phyloP scores from a whole-genome alignment of 1,140 invertebrate species.

The Lasioglossum baleicum region DNA sequence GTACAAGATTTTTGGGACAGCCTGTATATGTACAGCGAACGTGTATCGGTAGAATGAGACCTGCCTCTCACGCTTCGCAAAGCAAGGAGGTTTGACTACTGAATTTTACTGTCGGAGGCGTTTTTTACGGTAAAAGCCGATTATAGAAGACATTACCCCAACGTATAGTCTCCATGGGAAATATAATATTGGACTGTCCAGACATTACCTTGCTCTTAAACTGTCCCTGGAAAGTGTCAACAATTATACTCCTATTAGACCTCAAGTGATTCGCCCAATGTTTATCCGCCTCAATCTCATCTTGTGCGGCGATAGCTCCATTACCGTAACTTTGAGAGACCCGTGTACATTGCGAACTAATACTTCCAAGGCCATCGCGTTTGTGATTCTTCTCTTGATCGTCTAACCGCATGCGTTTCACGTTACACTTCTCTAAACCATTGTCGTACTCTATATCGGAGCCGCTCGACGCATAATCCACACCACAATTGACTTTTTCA shows the following conservation, averaged over 20 bases:
- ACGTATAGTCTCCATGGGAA: conserved; percentile 57
- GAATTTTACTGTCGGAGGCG: conserved; percentile 68
- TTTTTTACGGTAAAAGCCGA: conserved; percentile 60
- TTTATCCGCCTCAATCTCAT: conserved; percentile 81
- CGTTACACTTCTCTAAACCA: conserved; percentile 75
- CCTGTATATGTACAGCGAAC: background rate
- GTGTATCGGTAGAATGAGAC: conserved; percentile 61
- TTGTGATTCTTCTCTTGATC: conserved; percentile 78
- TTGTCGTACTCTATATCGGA: conserved; percentile 74
- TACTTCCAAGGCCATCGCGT: conserved; percentile 61
- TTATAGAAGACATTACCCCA: conserved; percentile 51
- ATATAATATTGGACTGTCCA: background rate
- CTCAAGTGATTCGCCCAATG: conserved; percentile 84
- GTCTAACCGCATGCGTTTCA: conserved; percentile 79
- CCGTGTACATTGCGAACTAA: conserved; percentile 64
- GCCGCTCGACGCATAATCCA: conserved; percentile 67
- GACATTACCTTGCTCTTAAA: conserved; percentile 85
- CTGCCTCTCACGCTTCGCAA: conserved; percentile 46
- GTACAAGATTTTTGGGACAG: too few relatives aligned
- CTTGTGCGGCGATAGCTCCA: conserved; percentile 70
- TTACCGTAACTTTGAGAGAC: conserved; percentile 68
- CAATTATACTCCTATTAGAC: conserved; percentile 84
- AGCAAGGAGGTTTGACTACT: conserved; percentile 64
- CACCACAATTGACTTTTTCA: conserved; percentile 71
- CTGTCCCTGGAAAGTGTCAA: conserved; percentile 87